Conservation (phyloP, 2,888 invertebrate genomes). For the Crossocerus cetratus region DNA sequence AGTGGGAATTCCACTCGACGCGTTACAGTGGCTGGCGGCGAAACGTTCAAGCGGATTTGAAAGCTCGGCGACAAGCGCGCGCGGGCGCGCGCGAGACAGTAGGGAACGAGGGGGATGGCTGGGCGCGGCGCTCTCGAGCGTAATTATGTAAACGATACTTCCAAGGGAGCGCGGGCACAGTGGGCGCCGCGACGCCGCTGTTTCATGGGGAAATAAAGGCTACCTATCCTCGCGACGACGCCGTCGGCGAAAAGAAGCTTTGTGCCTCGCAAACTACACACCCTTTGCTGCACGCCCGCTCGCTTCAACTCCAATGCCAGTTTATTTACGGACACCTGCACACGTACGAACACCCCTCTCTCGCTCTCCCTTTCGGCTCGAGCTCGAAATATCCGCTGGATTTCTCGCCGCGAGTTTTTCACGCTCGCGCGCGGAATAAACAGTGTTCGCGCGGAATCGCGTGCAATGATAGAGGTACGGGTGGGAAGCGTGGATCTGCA, state of each 20-base stretch:
- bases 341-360: conserved; percentile 42
- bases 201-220: conserved; percentile 38
- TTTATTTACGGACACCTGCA: conserved; percentile 69
- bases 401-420: conserved; percentile 30
- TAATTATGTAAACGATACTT: conserved; percentile 52
- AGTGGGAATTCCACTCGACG: no score
- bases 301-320: conserved; percentile 63
- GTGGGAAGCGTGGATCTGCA: no score
- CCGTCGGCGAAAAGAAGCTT: conserved; percentile 38
- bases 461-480: no score
- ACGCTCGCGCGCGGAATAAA: conserved; percentile 32
- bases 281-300: conserved; percentile 63
- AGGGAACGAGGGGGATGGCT: no score
- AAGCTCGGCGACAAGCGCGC: no score
- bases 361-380: no score
- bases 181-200: not conserved
- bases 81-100: no score
- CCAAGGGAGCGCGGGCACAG: not conserved
- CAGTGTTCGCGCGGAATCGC: no score
- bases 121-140: not conserved
- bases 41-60: no score
- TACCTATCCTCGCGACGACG: conserved; percentile 20
- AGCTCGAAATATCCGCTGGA: conserved; percentile 20
- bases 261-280: conserved; percentile 53
- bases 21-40: no score